These are phyloP conservation scores for Nyctalus aviator DNA, from an alignment of 2,797 vertebrate genomes.

Conservation along the genomic window DNA sequence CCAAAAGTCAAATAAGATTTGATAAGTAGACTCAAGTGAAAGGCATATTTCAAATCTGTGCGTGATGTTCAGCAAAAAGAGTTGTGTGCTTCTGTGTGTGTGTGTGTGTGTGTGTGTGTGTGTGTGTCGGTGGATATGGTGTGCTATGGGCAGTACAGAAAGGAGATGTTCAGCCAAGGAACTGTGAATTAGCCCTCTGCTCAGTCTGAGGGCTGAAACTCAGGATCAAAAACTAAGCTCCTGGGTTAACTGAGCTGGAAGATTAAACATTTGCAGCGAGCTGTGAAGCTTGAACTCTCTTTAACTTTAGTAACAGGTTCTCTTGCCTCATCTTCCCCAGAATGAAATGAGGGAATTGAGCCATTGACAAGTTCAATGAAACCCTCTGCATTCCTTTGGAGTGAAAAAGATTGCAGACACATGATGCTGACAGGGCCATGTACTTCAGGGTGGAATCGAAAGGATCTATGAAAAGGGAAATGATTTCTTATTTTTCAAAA, in stretches of 20 bases:
- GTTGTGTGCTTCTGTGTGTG: background rate
- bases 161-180: background rate
- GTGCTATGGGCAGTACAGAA: rapidly evolving
- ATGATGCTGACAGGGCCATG: background rate
- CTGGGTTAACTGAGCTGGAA: background rate
- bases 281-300: background rate
- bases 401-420: background rate
- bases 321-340: slow-evolving; percentile 36
- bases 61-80: background rate
- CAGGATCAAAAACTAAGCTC: background rate
- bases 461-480: background rate
- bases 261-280: background rate
- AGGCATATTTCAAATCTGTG: background rate
- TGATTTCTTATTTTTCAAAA: slow-evolving; percentile 33
- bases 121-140: rapidly evolving
- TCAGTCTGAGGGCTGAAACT: background rate
- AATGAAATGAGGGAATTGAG: background rate
- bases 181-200: background rate
- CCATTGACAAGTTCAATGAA: background rate
- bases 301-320: background rate
- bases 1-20: background rate
- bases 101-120: background rate
- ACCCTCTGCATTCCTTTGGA: background rate
- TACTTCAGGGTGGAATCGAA: background rate
- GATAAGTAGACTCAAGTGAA: background rate